phyloP scores from a whole-genome alignment of 2,113 vertebrate species.

The Dinomys branickii region DNA sequence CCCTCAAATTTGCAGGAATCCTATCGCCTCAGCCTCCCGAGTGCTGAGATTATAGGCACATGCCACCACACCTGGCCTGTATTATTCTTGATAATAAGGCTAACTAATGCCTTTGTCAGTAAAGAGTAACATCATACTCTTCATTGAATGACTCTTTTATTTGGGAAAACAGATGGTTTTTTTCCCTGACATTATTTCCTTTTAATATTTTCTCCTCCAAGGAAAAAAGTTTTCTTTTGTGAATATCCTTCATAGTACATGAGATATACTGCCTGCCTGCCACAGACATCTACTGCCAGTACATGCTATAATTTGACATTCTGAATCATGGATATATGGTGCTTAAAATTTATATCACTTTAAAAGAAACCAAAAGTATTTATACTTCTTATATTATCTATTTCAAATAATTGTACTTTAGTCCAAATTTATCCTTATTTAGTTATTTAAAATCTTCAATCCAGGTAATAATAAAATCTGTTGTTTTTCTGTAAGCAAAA shows the following conservation, averaged over 20 bases:
- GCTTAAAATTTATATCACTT: slow-evolving; percentile 45
- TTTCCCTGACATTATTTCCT: slow-evolving; percentile 34
- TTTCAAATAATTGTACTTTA: slow-evolving; percentile 44
- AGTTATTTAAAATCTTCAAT: slow-evolving; percentile 21
- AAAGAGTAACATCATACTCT: slow-evolving; percentile 19
- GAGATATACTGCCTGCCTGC: slow-evolving; percentile 35
- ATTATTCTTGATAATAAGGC: slow-evolving; percentile 62
- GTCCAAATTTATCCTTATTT: slow-evolving; percentile 27
- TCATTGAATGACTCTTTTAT: background rate
- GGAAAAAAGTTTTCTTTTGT: slow-evolving; percentile 18
- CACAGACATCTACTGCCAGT: background rate
- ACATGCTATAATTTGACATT: slow-evolving; percentile 50
- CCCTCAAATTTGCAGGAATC: too few species aligned
- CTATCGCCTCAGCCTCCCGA: background rate
- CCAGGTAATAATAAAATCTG: slow-evolving; percentile 22
- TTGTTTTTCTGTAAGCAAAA: slow-evolving; percentile 68
- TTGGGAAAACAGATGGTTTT: background rate
- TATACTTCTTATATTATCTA: slow-evolving; percentile 5
- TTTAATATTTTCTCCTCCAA: slow-evolving; percentile 34
- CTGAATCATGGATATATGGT: slow-evolving; percentile 27
- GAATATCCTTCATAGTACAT: slow-evolving; percentile 42
- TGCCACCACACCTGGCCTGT: background rate
- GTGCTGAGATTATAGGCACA: background rate
- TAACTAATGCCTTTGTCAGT: slow-evolving; percentile 76
- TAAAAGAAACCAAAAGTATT: slow-evolving; percentile 52